Evolutionary conservation across 2,888 invertebrate species (phyloP).

Genomic region (Calliopum simillimum): DNA sequence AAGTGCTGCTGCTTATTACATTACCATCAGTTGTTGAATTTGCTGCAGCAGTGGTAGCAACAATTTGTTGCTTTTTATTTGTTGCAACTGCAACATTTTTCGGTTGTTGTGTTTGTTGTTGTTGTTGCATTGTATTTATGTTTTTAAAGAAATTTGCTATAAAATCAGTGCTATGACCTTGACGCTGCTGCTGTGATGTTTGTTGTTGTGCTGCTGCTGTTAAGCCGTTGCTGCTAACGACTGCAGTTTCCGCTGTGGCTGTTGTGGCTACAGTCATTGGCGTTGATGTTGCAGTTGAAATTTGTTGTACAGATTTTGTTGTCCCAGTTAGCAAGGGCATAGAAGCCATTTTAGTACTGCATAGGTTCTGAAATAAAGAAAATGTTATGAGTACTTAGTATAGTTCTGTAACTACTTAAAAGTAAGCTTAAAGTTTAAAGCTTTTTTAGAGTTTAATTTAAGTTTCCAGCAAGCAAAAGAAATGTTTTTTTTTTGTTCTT

Average conservation of each 20-base stretch:
- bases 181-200: conserved; percentile 18
- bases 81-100: conserved; percentile 10
- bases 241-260: background rate
- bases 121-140: conserved; percentile 18
- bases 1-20: background rate
- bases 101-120: conserved; percentile 27
- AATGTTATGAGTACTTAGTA: background rate
- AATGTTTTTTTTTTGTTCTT: too few relatives aligned
- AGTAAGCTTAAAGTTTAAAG: too few relatives aligned
- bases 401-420: too few relatives aligned
- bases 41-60: background rate
- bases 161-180: conserved; percentile 21
- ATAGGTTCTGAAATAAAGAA: conserved; percentile 21
- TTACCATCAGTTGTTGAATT: conserved; percentile 25
- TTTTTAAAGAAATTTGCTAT: conserved; percentile 28
- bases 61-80: background rate
- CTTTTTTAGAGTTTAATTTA: too few relatives aligned
- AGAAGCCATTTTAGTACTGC: conserved; percentile 43
- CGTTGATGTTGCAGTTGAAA: conserved; percentile 4
- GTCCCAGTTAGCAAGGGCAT: conserved; percentile 31
- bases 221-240: conserved; percentile 22
- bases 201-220: conserved; percentile 3
- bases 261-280: background rate
- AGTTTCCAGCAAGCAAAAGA: too few relatives aligned
- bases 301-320: background rate